Evolutionary conservation across 1,140 invertebrate genomes (phyloP).

Genomic region (Dolichoris vasculosae): DNA sequence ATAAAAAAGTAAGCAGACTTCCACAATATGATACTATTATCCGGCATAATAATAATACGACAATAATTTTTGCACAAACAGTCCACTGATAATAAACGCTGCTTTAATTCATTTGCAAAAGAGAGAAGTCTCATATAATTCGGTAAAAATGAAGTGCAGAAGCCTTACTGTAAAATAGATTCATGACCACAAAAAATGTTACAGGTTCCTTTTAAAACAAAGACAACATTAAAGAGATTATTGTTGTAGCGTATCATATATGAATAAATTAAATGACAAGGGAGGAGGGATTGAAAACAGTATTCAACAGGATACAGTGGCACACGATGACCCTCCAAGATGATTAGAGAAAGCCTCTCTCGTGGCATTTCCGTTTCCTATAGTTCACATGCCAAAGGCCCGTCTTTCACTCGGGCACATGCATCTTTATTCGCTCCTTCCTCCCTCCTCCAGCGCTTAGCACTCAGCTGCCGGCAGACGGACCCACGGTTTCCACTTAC

Average conservation of each 20-base stretch:
- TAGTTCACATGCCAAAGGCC: constrained; percentile 48
- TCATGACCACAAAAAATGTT: too few relatives aligned
- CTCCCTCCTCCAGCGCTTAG: background rate
- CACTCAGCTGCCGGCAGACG: background rate
- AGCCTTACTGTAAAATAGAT: too few relatives aligned
- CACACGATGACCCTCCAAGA: background rate
- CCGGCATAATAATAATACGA: too few relatives aligned
- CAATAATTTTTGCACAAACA: too few relatives aligned
- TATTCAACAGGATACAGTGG: background rate
- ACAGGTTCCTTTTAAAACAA: background rate
- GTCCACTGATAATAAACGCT: too few relatives aligned
- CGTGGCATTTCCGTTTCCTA: constrained; percentile 61
- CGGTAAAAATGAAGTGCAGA: too few relatives aligned
- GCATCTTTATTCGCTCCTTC: constrained; percentile 34
- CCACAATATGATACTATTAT: too few relatives aligned
- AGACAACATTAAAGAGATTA: too few relatives aligned
- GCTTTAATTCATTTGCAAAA: too few relatives aligned
- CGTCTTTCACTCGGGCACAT: constrained; percentile 25
- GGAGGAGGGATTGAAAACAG: background rate
- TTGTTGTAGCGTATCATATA: background rate
- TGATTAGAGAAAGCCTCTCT: constrained; percentile 28
- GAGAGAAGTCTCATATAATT: too few relatives aligned
- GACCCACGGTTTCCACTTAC: background rate
- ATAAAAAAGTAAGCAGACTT: too few relatives aligned
- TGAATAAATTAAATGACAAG: background rate